A percentile compares a stretch with the other conserved stretches of the same genome.
Evolutionary conservation across 2,113 vertebrate species (phyloP).

Genomic region (Plectropomus leopardus): DNA sequence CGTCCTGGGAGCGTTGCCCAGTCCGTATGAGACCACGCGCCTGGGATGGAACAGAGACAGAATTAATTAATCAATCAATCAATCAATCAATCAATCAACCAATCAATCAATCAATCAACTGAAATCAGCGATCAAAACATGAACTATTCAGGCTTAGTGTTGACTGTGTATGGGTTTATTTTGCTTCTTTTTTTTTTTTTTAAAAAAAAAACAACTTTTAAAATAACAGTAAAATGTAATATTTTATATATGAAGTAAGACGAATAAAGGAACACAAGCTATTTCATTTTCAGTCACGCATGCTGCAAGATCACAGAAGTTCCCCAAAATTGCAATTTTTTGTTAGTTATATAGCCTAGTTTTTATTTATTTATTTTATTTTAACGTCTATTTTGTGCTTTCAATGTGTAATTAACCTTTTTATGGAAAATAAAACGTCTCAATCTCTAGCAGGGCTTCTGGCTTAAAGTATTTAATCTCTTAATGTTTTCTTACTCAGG

Average conservation of each 20-base stretch:
- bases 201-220: too few relatives aligned
- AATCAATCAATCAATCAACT: too few relatives aligned
- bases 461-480: not conserved
- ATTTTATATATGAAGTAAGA: too few relatives aligned
- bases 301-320: too few relatives aligned
- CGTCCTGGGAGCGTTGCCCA: slow-evolving; percentile 89
- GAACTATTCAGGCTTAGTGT: too few relatives aligned
- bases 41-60: slow-evolving; percentile 70
- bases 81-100: too few relatives aligned
- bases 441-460: not conserved
- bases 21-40: slow-evolving; percentile 93
- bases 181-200: fast-evolving
- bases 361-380: too few relatives aligned
- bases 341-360: not conserved
- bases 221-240: too few relatives aligned
- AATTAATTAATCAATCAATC: not conserved
- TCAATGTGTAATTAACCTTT: not conserved
- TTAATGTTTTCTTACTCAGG: slow-evolving; percentile 89
- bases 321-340: not conserved
- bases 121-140: too few relatives aligned
- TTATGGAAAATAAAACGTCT: not conserved
- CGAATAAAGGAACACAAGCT: too few relatives aligned
- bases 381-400: not conserved
- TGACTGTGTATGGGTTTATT: too few relatives aligned
- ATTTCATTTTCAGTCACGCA: too few relatives aligned